A percentile compares a stretch with the other conserved stretches of the same genome.
Evolutionary conservation across 2,888 invertebrate species (phyloP).

Genomic region (Hecatera dysodea): DNA sequence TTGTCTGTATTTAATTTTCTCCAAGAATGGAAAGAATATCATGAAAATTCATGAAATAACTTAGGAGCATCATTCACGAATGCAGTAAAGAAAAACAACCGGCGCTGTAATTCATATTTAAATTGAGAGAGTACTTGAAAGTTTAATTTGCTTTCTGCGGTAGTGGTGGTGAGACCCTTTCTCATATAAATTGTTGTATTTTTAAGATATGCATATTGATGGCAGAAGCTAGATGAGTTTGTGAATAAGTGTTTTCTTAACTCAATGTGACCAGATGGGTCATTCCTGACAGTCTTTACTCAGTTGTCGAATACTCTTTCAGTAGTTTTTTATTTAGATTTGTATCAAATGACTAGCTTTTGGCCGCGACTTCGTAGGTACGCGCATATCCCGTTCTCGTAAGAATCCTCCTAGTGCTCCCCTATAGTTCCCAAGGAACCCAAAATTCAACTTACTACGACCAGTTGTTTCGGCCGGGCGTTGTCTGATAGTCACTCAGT

Average conservation of each 20-base stretch:
- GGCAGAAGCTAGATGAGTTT: background rate
- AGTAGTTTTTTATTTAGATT: background rate
- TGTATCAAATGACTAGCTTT: background rate
- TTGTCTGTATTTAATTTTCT: background rate
- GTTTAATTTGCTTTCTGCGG: slow-evolving; percentile 6
- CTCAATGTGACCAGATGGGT: too few relatives aligned
- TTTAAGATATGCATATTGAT: background rate
- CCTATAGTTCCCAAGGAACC: too few relatives aligned
- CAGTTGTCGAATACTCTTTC: background rate
- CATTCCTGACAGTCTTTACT: background rate
- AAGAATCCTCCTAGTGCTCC: too few relatives aligned
- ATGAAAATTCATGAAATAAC: slow-evolving; percentile 37
- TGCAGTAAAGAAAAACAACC: slow-evolving; percentile 10
- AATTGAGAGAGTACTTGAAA: background rate
- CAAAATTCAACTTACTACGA: too few relatives aligned
- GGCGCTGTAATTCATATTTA: slow-evolving; percentile 20
- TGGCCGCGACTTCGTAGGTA: too few relatives aligned
- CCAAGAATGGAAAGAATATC: background rate
- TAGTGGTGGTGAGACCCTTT: background rate
- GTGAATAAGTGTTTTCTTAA: background rate
- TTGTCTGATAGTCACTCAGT: too few relatives aligned
- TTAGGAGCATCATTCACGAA: slow-evolving; percentile 19
- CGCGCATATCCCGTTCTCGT: too few relatives aligned
- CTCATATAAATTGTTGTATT: background rate
- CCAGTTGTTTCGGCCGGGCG: too few relatives aligned